Percentiles rank a stretch among this genome's conserved stretches.
Evolutionary conservation across 2,797 vertebrate species (phyloP).

Genomic region (Spinus pinus): DNA sequence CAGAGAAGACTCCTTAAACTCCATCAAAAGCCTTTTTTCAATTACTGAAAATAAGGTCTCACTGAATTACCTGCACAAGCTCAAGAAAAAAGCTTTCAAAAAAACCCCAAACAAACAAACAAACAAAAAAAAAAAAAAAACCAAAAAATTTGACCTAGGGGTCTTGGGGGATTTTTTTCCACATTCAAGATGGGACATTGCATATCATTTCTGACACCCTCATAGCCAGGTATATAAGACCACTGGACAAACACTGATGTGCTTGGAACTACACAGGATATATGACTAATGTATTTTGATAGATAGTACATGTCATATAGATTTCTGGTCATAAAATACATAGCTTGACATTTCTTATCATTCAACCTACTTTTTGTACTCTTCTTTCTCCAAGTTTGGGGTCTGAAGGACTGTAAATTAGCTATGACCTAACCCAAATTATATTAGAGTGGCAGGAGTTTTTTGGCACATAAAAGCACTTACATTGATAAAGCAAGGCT

Average conservation of each 20-base stretch:
- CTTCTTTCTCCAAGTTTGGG: not conserved
- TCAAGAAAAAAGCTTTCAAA: not conserved
- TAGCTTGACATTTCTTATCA: not conserved
- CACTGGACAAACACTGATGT: not conserved
- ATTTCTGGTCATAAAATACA: not conserved
- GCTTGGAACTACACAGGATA: not conserved
- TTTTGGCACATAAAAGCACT: not conserved
- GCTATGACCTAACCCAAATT: not conserved
- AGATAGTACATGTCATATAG: not conserved
- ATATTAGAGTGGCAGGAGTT: accelerated
- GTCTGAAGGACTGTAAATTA: not conserved
- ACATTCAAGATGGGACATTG: not conserved
- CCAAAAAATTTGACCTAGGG: not conserved
- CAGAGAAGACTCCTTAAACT: not conserved
- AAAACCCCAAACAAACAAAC: too few relatives aligned
- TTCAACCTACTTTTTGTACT: not conserved
- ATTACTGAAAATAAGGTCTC: not conserved
- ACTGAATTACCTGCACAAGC: not conserved
- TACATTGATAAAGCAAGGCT: not conserved
- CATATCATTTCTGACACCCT: not conserved
- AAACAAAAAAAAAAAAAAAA: not conserved
- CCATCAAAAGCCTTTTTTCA: not conserved
- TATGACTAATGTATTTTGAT: not conserved
- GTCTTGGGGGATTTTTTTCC: not conserved
- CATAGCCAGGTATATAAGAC: not conserved